These are phyloP conservation scores for Metopia argyrocephala DNA, from an alignment of 2,888 invertebrate genomes.

Conservation along the genomic window DNA sequence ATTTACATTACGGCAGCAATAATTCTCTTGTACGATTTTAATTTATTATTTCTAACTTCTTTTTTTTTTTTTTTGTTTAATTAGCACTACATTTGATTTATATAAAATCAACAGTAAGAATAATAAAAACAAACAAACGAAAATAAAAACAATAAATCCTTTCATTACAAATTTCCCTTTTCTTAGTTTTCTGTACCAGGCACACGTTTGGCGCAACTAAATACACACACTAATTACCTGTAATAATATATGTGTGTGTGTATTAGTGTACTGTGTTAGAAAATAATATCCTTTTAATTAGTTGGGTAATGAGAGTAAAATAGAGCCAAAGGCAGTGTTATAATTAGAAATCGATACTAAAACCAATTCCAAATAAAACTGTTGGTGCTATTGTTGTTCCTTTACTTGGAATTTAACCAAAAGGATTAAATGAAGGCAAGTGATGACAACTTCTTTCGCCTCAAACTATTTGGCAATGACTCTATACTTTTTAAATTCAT, in stretches of 20 bases:
- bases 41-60: background rate
- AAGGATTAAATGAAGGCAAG: background rate
- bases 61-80: constrained; percentile 45
- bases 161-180: background rate
- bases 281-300: constrained; percentile 66
- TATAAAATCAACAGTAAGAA: constrained; percentile 25
- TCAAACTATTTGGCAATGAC: background rate
- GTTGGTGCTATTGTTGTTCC: too few relatives aligned
- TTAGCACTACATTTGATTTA: constrained; percentile 38
- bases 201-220: background rate
- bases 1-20: too few relatives aligned
- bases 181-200: background rate
- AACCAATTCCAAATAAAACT: background rate
- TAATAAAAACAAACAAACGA: background rate
- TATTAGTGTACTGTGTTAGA: constrained; percentile 32
- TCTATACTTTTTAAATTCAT: background rate
- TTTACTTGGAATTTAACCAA: background rate
- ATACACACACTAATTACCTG: background rate
- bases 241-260: background rate
- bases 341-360: constrained; percentile 51
- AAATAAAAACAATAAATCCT: constrained; percentile 24
- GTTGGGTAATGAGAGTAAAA: constrained; percentile 21
- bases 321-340: constrained; percentile 16
- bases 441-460: background rate
- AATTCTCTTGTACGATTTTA: too few relatives aligned